Evolutionary conservation across 2,797 vertebrate genomes (phyloP), one percentile per base, ranked within the genome.

Genomic region (Distichodus sexfasciatus): DNA sequence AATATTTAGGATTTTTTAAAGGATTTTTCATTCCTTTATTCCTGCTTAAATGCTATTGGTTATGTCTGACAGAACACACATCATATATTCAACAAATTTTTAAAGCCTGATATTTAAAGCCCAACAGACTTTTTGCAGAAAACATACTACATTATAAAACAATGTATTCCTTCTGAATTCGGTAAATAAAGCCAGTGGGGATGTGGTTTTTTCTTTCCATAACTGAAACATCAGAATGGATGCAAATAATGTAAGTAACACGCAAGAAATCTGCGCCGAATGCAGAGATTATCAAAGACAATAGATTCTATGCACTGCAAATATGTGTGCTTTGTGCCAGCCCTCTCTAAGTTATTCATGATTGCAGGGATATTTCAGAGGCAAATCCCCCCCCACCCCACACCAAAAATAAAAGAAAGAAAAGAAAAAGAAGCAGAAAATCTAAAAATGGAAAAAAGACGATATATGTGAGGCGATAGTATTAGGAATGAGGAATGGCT

Each of bases 281-380:
- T 36, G 38, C 55, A 48, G 38, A 68, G 69, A 62, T 51, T 58
- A 51, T 28, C 64, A 63, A 9, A 66, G 38, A 64, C 64, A 57
- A 24, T 58, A 41, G 15, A 64, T 31, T 54, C 5, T n/a, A 53
- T 26, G 31, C 23, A 21, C 21, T 46, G 31, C 50, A 57, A 41
- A 68, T 69, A 66, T 72, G 71, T 60, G 54, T 50, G 31, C 55
- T 68, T 81, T 76, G 40, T 68, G 65, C 35, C 74, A 66, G 71
- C 31, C 59, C 58, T 61, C 41, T 71, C 69, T 82, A 74, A 86
- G 72, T 89, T 85, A 87, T 87, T 86, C 61, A 88, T 86, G 80
- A 87, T 82, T 76, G 58, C 4, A 53, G 69, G 70, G 76, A 78
- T 48, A 72, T 40, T 31, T 24, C 69, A 69, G 44, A 59, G 51